phyloP scores from a whole-genome alignment of 2,888 invertebrate genomes.

The Lagria hirta region DNA sequence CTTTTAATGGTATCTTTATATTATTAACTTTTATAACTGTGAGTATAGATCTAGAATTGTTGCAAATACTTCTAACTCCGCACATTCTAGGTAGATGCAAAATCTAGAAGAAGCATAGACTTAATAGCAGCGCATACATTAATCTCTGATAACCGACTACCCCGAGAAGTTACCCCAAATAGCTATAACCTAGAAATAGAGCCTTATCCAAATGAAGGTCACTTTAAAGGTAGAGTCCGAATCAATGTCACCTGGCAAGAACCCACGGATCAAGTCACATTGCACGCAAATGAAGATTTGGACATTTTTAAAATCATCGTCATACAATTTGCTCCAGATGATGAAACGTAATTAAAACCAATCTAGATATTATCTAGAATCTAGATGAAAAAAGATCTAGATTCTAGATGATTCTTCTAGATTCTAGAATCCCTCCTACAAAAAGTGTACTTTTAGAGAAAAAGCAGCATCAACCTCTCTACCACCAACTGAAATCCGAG shows the following conservation, averaged over 20 bases:
- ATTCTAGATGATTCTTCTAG: no score
- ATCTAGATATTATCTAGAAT: not conserved
- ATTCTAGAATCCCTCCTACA: no score
- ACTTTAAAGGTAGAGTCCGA: conserved; percentile 67
- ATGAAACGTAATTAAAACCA: conserved; percentile 35
- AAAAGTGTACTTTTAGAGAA: conserved; percentile 33
- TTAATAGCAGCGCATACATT: conserved; percentile 68
- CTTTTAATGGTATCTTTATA: conserved; percentile 12
- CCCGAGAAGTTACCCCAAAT: conserved; percentile 64
- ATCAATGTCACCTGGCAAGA: conserved; percentile 70
- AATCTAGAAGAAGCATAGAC: conserved; percentile 64
- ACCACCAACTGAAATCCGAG: conserved; percentile 32
- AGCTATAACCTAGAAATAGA: conserved; percentile 68
- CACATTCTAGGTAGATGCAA: conserved; percentile 29
- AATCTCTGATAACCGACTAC: conserved; percentile 64
- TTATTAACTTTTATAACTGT: conserved; percentile 18
- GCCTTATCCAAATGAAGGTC: conserved; percentile 65
- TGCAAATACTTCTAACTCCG: conserved; percentile 5
- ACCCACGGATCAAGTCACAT: conserved; percentile 62
- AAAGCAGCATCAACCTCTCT: conserved; percentile 37
- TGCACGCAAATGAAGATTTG: conserved; percentile 69
- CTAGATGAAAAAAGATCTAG: no score
- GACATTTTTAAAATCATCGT: conserved; percentile 56
- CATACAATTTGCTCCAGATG: conserved; percentile 37
- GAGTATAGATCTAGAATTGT: conserved; percentile 13